Base-by-base conservation (phyloP, 2,888 invertebrate genomes). In the Tribolium freemani region DNA sequence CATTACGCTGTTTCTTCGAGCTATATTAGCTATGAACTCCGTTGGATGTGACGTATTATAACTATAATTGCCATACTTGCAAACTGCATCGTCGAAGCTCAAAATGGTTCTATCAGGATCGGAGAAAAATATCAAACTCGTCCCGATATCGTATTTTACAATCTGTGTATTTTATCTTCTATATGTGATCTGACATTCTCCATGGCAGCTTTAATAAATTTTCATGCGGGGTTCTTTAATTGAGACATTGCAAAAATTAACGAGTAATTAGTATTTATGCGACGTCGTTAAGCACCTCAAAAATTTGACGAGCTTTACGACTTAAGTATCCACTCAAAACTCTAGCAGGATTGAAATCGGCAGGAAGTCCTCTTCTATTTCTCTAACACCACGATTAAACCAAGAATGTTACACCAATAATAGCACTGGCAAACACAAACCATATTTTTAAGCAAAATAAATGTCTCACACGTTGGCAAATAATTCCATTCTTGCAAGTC, bases 1-100 rank as follows among this genome's bases (percentile, higher is more conserved):
- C 77, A 80, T 81, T 81, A 81, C 80, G 76, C 77, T 73, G 74
- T 79, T 80, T 79, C 79, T 79, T 76, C 76, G 76, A 80, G 81
- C 79, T 73, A 80, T 82, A 81, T 82, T 79, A 79, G 80, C 79
- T 79, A 80, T 76, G 77, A 80, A 75, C 79, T 74, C 80, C 50
- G 77, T 74, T 77, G 78, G 79, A 79, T 75, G 73, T 79, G 76
- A 76, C 72, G 71, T 76, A 78, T 78, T 75, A 74, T 76, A 77
- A 58, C 70, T 69, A 74, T 75, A 76, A 76, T 74, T 76, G 71
- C 74, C 54, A 21, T 76, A 76, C 74, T 75, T 69, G 57, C 58
- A 51, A 69, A 69, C 26, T 56, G 53, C 50, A 50, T 21, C 56
- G 57, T 10, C 48, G 57, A 50, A 13, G 16, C 26, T 58, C 60